phyloP scores from a whole-genome alignment of 2,797 vertebrate genomes.

The Pipistrellus pygmaeus region DNA sequence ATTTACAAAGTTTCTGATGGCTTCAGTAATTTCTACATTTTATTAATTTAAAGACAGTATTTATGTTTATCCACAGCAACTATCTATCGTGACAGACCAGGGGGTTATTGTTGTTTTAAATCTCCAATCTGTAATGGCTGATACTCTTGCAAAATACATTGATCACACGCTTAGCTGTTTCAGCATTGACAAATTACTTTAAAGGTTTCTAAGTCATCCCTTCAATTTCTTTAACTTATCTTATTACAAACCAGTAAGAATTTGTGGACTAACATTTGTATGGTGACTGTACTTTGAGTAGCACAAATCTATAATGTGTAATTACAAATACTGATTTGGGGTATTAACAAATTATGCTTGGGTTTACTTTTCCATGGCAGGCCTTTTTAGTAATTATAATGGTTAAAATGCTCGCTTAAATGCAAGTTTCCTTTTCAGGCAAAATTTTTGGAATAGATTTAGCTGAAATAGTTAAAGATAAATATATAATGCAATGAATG shows the following conservation, averaged over 20 bases:
- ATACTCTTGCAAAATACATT: constrained; percentile 8
- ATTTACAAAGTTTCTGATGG: neutral
- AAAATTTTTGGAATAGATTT: constrained; percentile 30
- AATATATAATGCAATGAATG: neutral
- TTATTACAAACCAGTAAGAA: neutral
- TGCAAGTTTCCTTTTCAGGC: constrained; percentile 24
- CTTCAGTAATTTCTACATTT: neutral
- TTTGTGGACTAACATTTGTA: neutral
- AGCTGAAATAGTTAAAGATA: constrained; percentile 1
- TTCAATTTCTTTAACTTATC: neutral
- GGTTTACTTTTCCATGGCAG: constrained; percentile 33
- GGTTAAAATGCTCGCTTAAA: neutral
- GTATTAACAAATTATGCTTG: constrained; percentile 23
- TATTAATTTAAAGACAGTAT: neutral
- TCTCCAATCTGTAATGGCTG: neutral
- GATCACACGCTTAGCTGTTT: neutral
- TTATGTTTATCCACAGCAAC: neutral
- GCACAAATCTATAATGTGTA: neutral
- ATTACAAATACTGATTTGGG: neutral
- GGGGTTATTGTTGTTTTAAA: neutral
- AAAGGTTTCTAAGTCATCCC: neutral
- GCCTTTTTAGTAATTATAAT: constrained; percentile 34
- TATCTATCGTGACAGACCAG: neutral
- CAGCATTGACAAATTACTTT: neutral
- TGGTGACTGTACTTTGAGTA: neutral